These are phyloP conservation scores for Sigmodon hispidus DNA, from an alignment of 2,113 vertebrate genomes.

Conservation along the genomic window DNA sequence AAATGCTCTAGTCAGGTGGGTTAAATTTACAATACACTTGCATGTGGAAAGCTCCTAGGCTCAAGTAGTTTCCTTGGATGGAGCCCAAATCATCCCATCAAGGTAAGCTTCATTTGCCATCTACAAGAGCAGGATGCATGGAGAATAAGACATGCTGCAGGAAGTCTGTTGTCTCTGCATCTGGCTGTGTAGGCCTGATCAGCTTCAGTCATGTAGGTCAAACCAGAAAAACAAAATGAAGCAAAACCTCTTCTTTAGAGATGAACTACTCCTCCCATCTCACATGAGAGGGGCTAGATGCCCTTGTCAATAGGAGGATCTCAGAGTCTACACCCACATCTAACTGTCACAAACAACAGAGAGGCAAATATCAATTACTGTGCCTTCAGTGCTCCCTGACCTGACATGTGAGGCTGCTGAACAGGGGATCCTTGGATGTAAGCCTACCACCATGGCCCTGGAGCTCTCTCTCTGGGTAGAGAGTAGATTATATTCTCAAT, in stretches of 20 bases:
- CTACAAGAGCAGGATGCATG: not conserved
- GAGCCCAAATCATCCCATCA: not conserved
- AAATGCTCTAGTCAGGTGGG: not conserved
- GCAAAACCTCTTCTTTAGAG: not conserved
- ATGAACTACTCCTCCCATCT: not conserved
- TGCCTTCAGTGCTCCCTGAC: not conserved
- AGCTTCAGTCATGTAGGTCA: not conserved
- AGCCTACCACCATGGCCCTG: too few species aligned
- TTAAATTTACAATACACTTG: not conserved
- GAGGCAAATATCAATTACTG: not conserved
- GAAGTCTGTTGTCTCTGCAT: not conserved
- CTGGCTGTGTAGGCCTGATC: not conserved
- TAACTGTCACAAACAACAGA: not conserved
- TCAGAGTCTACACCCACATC: not conserved
- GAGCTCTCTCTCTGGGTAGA: too few species aligned
- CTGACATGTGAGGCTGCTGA: not conserved
- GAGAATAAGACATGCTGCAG: not conserved
- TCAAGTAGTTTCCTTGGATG: not conserved
- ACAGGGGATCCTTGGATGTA: not conserved
- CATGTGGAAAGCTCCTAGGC: not conserved
- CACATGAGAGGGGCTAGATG: not conserved
- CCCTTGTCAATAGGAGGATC: not conserved
- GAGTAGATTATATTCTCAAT: too few species aligned
- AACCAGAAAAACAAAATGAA: not conserved
- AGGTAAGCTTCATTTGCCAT: not conserved